Conservation (phyloP, 2,888 invertebrate genomes). For the Yponomeuta evonymella region DNA sequence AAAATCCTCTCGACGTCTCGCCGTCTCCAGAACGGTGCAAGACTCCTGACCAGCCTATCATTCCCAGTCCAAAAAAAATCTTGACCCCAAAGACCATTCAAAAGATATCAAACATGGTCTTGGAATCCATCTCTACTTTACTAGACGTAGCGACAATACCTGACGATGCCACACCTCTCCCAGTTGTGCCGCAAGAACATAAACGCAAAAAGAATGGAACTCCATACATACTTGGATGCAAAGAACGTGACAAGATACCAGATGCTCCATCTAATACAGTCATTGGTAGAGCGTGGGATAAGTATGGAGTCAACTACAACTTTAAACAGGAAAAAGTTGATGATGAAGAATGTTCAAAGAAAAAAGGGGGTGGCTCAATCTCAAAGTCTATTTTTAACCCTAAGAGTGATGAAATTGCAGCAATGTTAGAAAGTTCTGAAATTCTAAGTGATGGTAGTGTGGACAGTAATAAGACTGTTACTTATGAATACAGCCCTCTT, state of each 20-base stretch:
- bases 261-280: constrained; percentile 22
- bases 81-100: constrained; percentile 23
- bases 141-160: constrained; percentile 19
- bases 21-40: constrained; percentile 11
- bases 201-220: constrained; percentile 30
- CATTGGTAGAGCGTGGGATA: constrained; percentile 29
- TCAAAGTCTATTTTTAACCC: constrained; percentile 40
- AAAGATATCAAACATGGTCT: constrained; percentile 25
- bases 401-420: constrained; percentile 32
- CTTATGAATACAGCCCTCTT: constrained; percentile 23
- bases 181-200: constrained; percentile 29
- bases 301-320: constrained; percentile 29
- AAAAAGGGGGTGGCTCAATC: constrained; percentile 22
- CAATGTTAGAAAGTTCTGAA: constrained; percentile 20
- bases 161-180: constrained; percentile 24
- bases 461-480: constrained; percentile 34
- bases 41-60: constrained; percentile 17
- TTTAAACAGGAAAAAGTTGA: constrained; percentile 16
- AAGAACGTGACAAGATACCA: constrained; percentile 27
- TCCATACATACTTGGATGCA: constrained; percentile 39
- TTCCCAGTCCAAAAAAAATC: constrained; percentile 14
- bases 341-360: constrained; percentile 23
- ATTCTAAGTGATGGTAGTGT: constrained; percentile 27
- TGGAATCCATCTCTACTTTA: constrained; percentile 25
- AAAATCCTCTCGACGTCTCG: background rate